Base-by-base conservation (phyloP, 2,797 vertebrate species). In the Gadopsis bispinosus region DNA sequence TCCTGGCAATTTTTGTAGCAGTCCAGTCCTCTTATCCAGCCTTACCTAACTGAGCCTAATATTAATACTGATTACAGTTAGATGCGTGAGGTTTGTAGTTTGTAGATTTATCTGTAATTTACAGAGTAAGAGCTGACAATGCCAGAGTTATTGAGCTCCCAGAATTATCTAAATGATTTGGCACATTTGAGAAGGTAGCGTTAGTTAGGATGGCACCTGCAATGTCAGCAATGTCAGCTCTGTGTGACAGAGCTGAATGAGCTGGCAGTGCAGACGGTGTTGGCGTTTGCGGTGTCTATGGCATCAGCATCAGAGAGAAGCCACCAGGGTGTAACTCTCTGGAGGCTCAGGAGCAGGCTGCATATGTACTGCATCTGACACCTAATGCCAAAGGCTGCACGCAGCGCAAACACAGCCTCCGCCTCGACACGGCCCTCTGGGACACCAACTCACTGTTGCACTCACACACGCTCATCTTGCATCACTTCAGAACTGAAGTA, bases 311-410 rank as follows among this genome's bases (percentile, higher is more conserved):
- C 77, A 75, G 85, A 85, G 79, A 53, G 81, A 87, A 87, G 83
- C 67, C 90, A 87, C 80, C 31, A 50, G 67, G 69, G 76, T 82
- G 83, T 61, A 88, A 87, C 68, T 89, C 87, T 85, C 89, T 60
- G 54, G 89, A 86, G 90, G 81, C 76, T 95, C 95, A 74, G 96
- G 95, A 89, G 97, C 93, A 72, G 94, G 87, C 79, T 96, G 95
- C 87, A 91, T 94, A 87, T 97, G 93, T 68, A 96, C 91, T 20
- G 95, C 95, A 89, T 97, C 95, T 50, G 96, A 94, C 87, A 98
- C 95, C 91, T 97, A 97, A 92, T 93, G 97, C 95, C 96, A 96
- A 81, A 95, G 95, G 91, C 88, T 96, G 82, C 97, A 96, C 94
- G 94, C 82, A 69, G 77, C 67, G 19, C 89, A 93, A 93, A 92